A percentile compares a stretch with the other conserved stretches of the same genome.
Conservation (phyloP, 2,888 invertebrate species). For the Acronicta psi region DNA sequence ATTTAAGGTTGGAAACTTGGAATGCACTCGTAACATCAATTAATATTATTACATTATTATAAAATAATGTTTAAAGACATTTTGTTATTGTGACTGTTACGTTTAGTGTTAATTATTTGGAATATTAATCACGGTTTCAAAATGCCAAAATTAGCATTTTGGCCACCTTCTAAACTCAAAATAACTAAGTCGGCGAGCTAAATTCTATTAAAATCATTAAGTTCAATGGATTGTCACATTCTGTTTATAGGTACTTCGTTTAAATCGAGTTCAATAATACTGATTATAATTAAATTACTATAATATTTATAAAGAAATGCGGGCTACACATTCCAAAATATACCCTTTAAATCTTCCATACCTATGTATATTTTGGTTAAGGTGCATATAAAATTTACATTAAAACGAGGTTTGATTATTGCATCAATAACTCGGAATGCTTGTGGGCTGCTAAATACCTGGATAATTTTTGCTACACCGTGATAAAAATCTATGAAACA, state of each 20-base stretch:
- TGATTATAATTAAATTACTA: too few relatives aligned
- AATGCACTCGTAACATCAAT: constrained; percentile 21
- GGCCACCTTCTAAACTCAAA: constrained; percentile 30
- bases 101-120: constrained; percentile 12
- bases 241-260: constrained; percentile 1
- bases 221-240: constrained; percentile 39
- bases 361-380: too few relatives aligned
- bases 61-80: constrained; percentile 20
- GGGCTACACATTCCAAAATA: too few relatives aligned
- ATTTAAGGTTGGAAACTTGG: not conserved
- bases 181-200: constrained; percentile 36
- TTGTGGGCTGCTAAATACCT: constrained; percentile 2
- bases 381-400: too few relatives aligned
- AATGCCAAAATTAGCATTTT: constrained; percentile 61
- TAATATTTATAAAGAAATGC: too few relatives aligned
- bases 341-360: too few relatives aligned
- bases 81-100: constrained; percentile 24
- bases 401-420: not conserved
- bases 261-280: not conserved
- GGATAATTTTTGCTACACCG: constrained; percentile 18
- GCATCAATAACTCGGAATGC: not conserved
- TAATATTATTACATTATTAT: constrained; percentile 22
- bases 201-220: constrained; percentile 48
- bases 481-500: constrained; percentile 24
- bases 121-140: constrained; percentile 56